Conservation (phyloP, 2,113 vertebrate species). For the Penelope pileata region DNA sequence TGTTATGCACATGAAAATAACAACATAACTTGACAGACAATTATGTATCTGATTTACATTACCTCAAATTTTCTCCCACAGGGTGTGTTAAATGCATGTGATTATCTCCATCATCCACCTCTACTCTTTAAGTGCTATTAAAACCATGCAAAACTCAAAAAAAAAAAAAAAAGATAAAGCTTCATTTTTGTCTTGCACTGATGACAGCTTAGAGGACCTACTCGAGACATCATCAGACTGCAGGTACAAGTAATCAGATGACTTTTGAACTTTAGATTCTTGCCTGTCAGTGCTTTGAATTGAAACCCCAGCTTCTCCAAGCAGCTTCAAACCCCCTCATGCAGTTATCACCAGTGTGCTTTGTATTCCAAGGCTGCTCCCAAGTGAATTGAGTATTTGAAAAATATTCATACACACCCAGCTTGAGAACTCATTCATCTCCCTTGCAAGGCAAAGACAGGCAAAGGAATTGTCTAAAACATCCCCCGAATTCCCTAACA, state of each 20-base stretch:
- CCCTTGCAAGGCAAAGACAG: background rate
- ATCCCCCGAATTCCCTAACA: too few relatives aligned
- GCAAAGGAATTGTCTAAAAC: background rate
- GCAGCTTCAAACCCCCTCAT: background rate
- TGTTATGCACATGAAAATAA: background rate
- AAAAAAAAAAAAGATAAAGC: background rate
- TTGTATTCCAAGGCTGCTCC: background rate
- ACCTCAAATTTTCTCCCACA: background rate
- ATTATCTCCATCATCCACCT: background rate
- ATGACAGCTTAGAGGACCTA: background rate
- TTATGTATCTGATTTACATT: background rate
- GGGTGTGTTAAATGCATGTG: background rate
- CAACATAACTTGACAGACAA: background rate
- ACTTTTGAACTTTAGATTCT: background rate
- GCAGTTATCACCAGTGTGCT: background rate
- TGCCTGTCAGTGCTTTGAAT: background rate
- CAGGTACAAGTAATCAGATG: background rate
- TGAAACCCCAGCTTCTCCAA: background rate
- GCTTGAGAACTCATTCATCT: background rate
- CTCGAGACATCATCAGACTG: background rate
- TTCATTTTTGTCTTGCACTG: background rate
- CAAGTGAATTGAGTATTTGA: background rate
- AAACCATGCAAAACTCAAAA: background rate
- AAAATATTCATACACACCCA: background rate
- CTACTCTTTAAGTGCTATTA: conserved; percentile 7